A percentile compares a stretch with the other conserved stretches of the same genome.
Evolutionary conservation across 2,113 vertebrate genomes (phyloP).

Genomic region (Chauna torquata): DNA sequence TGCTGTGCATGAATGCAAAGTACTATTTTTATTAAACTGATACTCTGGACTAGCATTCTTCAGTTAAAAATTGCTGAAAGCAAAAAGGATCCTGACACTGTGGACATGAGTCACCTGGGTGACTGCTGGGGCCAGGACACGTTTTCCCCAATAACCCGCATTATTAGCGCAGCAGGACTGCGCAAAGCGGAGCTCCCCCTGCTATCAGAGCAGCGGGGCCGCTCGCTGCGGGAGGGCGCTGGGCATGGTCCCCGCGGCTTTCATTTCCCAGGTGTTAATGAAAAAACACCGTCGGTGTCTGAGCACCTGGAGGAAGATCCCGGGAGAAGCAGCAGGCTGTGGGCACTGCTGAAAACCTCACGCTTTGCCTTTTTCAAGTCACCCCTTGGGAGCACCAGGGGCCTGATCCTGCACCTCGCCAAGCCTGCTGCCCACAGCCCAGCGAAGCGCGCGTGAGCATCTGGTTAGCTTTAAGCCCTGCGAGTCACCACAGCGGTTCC

Average conservation of each 20-base stretch:
- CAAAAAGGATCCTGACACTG: not conserved
- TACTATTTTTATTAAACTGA: slow-evolving; percentile 17
- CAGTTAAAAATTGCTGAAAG: not conserved
- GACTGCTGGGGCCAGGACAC: not conserved
- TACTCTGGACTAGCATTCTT: not conserved
- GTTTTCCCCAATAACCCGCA: not conserved
- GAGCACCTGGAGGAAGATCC: not conserved
- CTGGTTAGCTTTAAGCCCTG: not conserved
- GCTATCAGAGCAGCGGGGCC: not conserved
- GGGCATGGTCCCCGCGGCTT: not conserved
- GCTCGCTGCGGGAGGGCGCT: not conserved
- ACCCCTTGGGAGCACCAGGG: not conserved
- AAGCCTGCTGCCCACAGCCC: not conserved
- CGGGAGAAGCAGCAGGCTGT: not conserved
- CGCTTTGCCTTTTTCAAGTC: not conserved
- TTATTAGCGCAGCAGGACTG: not conserved
- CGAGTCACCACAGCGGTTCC: not conserved
- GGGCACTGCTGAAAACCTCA: not conserved
- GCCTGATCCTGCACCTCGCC: rapidly evolving
- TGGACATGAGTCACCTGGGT: slow-evolving; percentile 35
- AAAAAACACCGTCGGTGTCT: not conserved
- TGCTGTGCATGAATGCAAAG: not conserved
- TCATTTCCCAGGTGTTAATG: not conserved
- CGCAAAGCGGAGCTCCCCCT: not conserved
- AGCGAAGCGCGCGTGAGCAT: not conserved